Evolutionary conservation across 2,113 vertebrate species (phyloP).

Genomic region (Coptodon rendalli): DNA sequence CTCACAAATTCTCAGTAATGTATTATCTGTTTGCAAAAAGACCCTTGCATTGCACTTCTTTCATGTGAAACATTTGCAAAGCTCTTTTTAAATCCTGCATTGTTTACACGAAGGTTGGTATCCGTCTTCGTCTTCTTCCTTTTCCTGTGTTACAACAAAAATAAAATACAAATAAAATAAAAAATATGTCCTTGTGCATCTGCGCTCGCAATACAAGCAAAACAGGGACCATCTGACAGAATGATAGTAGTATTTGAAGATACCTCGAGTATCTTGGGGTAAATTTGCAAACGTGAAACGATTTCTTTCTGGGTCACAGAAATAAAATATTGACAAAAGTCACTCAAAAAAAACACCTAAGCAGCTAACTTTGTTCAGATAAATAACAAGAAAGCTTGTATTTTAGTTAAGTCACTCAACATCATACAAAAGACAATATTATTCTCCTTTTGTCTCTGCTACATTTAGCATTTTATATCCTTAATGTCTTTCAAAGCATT

Average conservation of each 20-base stretch:
- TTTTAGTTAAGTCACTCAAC: background rate
- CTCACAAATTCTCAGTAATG: background rate
- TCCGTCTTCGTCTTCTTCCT: background rate
- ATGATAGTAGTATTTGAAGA: background rate
- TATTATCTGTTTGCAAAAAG: background rate
- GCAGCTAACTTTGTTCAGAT: background rate
- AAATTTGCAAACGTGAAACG: background rate
- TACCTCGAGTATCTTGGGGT: background rate
- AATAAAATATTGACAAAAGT: background rate
- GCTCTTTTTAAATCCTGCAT: background rate
- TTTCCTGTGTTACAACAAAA: background rate
- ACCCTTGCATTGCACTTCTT: background rate
- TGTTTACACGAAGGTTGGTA: background rate
- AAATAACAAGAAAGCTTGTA: background rate
- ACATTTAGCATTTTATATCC: background rate
- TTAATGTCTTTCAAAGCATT: background rate
- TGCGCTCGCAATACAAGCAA: background rate
- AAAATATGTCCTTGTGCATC: background rate
- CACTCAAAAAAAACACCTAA: background rate
- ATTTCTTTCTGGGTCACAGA: background rate
- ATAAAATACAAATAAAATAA: background rate
- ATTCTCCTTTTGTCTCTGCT: background rate
- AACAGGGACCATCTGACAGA: background rate
- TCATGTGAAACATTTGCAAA: background rate
- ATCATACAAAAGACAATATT: background rate